A percentile compares a stretch with the other conserved stretches of the same genome.
Evolutionary conservation across 2,113 vertebrate species (phyloP).

Genomic region (Phainopepla nitens): DNA sequence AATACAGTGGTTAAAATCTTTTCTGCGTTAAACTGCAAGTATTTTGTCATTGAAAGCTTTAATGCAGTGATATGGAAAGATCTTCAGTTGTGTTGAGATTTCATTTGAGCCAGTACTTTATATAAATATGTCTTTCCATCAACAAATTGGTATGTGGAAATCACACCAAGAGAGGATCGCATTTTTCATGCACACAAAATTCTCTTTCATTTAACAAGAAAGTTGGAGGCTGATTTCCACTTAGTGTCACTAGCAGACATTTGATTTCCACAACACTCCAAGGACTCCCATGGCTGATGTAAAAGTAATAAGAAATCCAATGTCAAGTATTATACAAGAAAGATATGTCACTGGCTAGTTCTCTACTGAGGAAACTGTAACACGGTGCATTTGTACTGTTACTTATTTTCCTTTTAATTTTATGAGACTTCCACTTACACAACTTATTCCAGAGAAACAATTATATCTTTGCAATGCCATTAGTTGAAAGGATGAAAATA

Average conservation of each 20-base stretch:
- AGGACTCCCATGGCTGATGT: conserved; percentile 23
- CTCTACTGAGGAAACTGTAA: neutral
- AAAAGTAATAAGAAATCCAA: neutral
- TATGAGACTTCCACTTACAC: neutral
- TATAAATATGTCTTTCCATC: neutral
- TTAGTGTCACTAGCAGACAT: conserved; percentile 21
- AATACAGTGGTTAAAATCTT: neutral
- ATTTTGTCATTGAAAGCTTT: neutral
- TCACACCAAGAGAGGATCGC: neutral
- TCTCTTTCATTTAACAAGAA: neutral
- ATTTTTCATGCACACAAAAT: neutral
- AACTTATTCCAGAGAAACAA: neutral
- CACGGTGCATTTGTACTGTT: neutral
- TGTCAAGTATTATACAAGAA: conserved; percentile 28
- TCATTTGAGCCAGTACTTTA: neutral
- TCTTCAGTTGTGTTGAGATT: neutral
- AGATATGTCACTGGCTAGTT: neutral
- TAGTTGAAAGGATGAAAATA: neutral
- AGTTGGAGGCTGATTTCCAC: neutral
- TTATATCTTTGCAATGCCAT: neutral
- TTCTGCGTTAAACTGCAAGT: neutral
- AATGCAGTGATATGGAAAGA: neutral
- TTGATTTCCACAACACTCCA: conserved; percentile 39
- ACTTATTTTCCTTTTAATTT: neutral
- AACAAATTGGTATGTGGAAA: neutral